These are phyloP conservation scores for Melanotaenia pygmaea DNA, from an alignment of 2,797 vertebrate species.

Conservation along the genomic window DNA sequence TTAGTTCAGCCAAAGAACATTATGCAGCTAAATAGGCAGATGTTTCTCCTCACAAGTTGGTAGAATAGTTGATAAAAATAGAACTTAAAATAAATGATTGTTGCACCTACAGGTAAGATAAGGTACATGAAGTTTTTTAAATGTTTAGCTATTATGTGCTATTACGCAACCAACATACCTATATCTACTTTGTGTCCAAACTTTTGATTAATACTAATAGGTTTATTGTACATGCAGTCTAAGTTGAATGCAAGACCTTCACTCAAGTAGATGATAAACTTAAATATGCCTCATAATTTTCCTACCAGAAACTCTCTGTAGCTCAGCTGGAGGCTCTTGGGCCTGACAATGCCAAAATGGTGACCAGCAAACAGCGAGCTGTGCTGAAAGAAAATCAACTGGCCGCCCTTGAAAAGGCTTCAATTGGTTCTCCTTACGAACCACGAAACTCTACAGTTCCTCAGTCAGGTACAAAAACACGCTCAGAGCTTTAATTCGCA, in stretches of 20 bases:
- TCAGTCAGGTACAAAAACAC: slow-evolving; percentile 40
- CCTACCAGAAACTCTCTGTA: slow-evolving; percentile 64
- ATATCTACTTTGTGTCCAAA: not conserved
- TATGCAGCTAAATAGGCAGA: too few species aligned
- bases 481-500: not conserved
- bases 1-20: not conserved
- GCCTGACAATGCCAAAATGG: slow-evolving; percentile 72
- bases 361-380: slow-evolving; percentile 67
- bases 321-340: slow-evolving; percentile 74
- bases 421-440: slow-evolving; percentile 3
- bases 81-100: too few species aligned
- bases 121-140: too few species aligned
- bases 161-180: not conserved
- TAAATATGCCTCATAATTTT: not conserved
- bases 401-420: slow-evolving; percentile 46
- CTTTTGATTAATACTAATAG: not conserved
- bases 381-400: slow-evolving; percentile 43
- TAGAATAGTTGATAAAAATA: not conserved
- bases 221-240: not conserved
- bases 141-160: not conserved
- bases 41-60: too few species aligned
- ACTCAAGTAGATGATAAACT: not conserved
- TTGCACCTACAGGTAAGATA: not conserved
- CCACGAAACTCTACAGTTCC: fast-evolving
- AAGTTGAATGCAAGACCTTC: slow-evolving; percentile 1